These are phyloP conservation scores for Caprella mutica DNA, from an alignment of 2,888 invertebrate genomes.

Conservation along the genomic window DNA sequence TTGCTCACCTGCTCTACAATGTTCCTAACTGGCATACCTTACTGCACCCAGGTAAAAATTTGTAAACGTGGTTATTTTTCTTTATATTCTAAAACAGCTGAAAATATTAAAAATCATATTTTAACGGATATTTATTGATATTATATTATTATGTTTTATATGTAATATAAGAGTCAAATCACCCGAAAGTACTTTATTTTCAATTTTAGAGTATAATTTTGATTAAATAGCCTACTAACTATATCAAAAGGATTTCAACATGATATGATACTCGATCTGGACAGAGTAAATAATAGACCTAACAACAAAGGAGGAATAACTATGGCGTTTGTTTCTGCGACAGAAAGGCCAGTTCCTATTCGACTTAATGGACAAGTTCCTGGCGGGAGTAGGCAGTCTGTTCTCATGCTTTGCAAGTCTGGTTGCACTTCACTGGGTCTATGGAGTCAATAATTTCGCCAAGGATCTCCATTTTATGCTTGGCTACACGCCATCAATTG, in stretches of 20 bases:
- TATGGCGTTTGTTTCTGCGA: too few relatives aligned
- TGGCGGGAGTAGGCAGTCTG: constrained; percentile 45
- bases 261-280: too few relatives aligned
- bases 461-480: constrained; percentile 40
- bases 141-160: too few relatives aligned
- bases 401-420: constrained; percentile 61
- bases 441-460: constrained; percentile 45
- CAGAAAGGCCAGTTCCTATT: constrained; percentile 46
- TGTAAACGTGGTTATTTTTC: not conserved
- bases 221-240: too few relatives aligned
- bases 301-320: not conserved
- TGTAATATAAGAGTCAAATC: too few relatives aligned
- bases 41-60: constrained; percentile 21
- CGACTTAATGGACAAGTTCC: constrained; percentile 60
- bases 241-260: too few relatives aligned
- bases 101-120: too few relatives aligned
- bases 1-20: constrained; percentile 35
- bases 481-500: constrained; percentile 37
- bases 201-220: too few relatives aligned
- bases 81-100: not conserved
- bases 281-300: too few relatives aligned
- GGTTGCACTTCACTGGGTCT: constrained; percentile 59
- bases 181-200: too few relatives aligned
- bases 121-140: too few relatives aligned
- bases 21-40: constrained; percentile 36